These are phyloP conservation scores for Cervus canadensis DNA, from an alignment of 2,113 vertebrate species.

Conservation along the genomic window DNA sequence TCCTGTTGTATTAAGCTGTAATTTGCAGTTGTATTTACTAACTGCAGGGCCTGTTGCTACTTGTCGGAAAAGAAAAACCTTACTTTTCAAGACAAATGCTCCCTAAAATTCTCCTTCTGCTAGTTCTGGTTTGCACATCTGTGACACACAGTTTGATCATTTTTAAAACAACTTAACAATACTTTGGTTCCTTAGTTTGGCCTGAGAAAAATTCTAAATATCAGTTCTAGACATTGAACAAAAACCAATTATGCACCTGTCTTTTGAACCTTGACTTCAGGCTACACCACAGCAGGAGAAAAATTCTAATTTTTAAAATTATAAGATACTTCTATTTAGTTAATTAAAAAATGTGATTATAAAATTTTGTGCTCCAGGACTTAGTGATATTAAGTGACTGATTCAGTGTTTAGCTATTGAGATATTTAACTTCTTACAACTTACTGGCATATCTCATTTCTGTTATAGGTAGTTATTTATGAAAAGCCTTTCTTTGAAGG, in stretches of 20 bases:
- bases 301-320: neutral
- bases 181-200: neutral
- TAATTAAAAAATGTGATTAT: neutral
- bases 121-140: neutral
- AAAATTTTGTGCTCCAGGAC: neutral
- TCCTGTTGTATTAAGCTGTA: neutral
- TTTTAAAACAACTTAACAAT: neutral
- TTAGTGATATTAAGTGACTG: neutral
- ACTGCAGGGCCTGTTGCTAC: neutral
- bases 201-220: neutral
- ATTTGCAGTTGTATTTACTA: neutral
- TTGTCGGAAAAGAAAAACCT: neutral
- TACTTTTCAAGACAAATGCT: neutral
- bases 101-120: neutral
- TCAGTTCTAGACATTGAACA: neutral
- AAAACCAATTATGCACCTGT: neutral
- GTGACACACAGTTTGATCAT: neutral
- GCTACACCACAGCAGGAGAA: neutral
- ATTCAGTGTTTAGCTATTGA: neutral
- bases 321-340: neutral
- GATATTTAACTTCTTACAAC: neutral
- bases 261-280: neutral
- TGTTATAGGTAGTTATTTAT: slow-evolving; percentile 86
- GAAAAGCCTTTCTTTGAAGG: slow-evolving; percentile 94
- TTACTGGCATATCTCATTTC: slow-evolving; percentile 27